Percentiles rank a stretch among this genome's conserved stretches.
These are phyloP conservation scores for Odontocerum albicorne DNA, from an alignment of 2,888 invertebrate species.

Conservation along the genomic window DNA sequence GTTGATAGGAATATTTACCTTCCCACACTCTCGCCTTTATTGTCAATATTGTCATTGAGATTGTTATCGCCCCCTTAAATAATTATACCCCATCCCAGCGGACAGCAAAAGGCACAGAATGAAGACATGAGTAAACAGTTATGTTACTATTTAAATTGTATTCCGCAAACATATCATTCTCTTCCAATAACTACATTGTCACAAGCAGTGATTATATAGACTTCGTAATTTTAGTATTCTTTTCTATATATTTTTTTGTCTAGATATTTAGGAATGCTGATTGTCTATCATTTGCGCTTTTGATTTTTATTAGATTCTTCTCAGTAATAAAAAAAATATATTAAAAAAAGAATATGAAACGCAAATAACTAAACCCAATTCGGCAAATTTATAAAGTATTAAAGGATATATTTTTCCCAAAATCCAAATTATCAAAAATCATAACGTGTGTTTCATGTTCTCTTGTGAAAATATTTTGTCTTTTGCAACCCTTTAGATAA, in stretches of 20 bases:
- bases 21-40: constrained; percentile 17
- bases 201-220: background rate
- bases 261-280: constrained; percentile 24
- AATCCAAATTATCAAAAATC: too few species aligned
- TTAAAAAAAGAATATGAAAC: constrained; percentile 22
- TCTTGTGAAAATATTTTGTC: constrained; percentile 11
- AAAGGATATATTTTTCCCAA: too few species aligned
- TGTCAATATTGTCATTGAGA: constrained; percentile 33
- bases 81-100: constrained; percentile 22
- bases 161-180: constrained; percentile 24
- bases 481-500: constrained; percentile 19
- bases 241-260: constrained; percentile 14
- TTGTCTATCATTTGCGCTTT: constrained; percentile 26
- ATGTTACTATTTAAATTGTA: constrained; percentile 27
- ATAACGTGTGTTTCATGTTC: constrained; percentile 23
- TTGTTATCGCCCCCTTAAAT: constrained; percentile 28
- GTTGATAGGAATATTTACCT: constrained; percentile 27
- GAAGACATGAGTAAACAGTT: constrained; percentile 29
- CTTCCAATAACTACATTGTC: background rate
- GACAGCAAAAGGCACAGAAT: constrained; percentile 27
- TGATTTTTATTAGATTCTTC: constrained; percentile 9
- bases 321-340: constrained; percentile 10
- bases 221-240: background rate
- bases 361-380: constrained; percentile 13
- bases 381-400: constrained; percentile 9